Percentiles rank a stretch among this genome's conserved stretches.
Evolutionary conservation across 2,888 invertebrate species (phyloP).

Genomic region (Microctonus aethiopoides): DNA sequence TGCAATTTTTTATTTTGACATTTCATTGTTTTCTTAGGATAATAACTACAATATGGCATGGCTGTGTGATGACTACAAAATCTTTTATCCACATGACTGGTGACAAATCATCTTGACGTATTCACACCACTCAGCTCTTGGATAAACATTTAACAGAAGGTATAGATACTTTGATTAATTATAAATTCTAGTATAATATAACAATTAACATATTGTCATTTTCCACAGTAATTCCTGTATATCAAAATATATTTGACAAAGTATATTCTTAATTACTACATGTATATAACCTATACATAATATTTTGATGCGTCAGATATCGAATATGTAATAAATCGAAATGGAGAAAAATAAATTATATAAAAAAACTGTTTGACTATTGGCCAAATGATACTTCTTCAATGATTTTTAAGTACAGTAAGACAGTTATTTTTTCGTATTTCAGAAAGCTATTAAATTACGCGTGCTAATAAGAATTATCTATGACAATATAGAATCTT

Average conservation of each 20-base stretch:
- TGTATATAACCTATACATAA: neutral
- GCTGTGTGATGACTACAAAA: neutral
- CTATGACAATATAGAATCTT: neutral
- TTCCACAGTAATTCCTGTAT: neutral
- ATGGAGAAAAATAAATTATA: neutral
- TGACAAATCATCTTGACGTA: neutral
- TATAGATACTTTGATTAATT: neutral
- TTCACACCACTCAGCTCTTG: neutral
- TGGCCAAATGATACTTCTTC: no score
- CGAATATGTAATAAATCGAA: neutral
- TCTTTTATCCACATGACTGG: neutral
- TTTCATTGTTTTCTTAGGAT: constrained; percentile 16
- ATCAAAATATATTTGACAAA: neutral
- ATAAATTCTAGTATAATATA: neutral
- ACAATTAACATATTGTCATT: neutral
- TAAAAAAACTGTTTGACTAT: no score
- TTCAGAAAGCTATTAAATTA: neutral
- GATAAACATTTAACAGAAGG: neutral
- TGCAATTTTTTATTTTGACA: neutral
- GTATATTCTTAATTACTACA: neutral
- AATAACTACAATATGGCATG: neutral
- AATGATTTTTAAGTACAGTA: neutral
- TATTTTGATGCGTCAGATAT: neutral
- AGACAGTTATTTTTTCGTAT: neutral
- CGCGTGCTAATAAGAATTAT: neutral